Evolutionary conservation across 1,140 invertebrate species (phyloP).

Genomic region (Hyposmocoma kahamanoa): DNA sequence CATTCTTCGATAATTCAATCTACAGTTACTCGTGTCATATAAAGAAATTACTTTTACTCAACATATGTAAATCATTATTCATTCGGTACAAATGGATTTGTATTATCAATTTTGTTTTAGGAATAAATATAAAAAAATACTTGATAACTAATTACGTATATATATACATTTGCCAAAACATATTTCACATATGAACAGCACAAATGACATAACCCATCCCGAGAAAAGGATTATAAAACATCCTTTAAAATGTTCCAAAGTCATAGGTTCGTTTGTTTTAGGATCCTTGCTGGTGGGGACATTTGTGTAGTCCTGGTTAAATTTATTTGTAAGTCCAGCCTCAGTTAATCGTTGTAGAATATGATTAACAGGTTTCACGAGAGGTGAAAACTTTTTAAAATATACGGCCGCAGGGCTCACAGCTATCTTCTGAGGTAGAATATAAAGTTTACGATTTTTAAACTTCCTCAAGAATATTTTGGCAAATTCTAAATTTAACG

Average conservation of each 20-base stretch:
- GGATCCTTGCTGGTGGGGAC: background rate
- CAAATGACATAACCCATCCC: conserved; percentile 38
- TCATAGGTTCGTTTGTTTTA: background rate
- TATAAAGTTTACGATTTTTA: conserved; percentile 15
- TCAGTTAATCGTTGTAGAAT: conserved; percentile 34
- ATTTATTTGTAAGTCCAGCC: conserved; percentile 35
- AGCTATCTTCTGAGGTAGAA: conserved; percentile 33
- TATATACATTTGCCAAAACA: too few species aligned
- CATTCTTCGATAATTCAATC: too few species aligned
- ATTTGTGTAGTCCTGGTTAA: conserved; percentile 33
- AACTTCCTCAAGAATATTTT: background rate
- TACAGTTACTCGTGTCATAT: too few species aligned
- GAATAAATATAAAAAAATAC: too few species aligned
- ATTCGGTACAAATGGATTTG: too few species aligned
- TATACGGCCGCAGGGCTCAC: conserved; percentile 38
- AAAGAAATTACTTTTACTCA: too few species aligned
- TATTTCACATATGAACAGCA: conserved; percentile 39
- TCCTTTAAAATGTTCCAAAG: conserved; percentile 38
- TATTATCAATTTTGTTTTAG: too few species aligned
- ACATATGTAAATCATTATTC: too few species aligned
- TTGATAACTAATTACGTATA: too few species aligned
- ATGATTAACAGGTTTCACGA: conserved; percentile 28
- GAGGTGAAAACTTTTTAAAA: conserved; percentile 54
- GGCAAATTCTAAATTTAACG: conserved; percentile 34
- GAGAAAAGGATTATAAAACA: conserved; percentile 38